Evolutionary conservation across 2,797 vertebrate genomes (phyloP), one percentile per base, ranked within the genome.

Genomic region (Taeniopygia guttata): DNA sequence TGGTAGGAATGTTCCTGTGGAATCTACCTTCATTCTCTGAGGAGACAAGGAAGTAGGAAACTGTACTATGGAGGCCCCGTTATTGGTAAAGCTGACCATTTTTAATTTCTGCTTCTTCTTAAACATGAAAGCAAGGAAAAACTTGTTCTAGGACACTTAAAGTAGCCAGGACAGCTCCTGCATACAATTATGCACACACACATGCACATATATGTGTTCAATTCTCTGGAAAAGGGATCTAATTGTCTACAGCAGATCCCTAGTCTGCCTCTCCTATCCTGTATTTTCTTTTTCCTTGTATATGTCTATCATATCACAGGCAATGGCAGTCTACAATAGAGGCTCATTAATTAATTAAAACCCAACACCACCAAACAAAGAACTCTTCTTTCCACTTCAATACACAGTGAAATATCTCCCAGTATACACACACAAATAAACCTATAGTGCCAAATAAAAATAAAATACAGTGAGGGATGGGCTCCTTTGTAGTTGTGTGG

Each of bases 151-250:
- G 49, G 21, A 79, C 14, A 43, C 32, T 69, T 82, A 54, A 86
- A 89, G 27, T 20, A 81, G 4, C 11, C 26, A 64, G 0, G 0
- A 48, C 6, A 30, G 46, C 9, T 66, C 26, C 26, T 74, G 22
- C 1, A 1, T 49, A 29, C 9, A 38, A 10, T 73, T 84, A 73
- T 16, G 13, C 8, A 49, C 5, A 46, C 2, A 29, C 11, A 52
- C 5, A 23, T 5, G 5, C 13, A 69, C 3, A 8, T 19, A 17
- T 7, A 54, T 10, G 25, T 73, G 19, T 23, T 68, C 36, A 48
- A 25, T 63, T 63, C n/a, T 60, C 21, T 42, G 49, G 40, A 70
- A 66, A 62, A 87, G 6, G 42, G 26, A 55, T 34, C 1, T 80
- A 45, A 40, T 84, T 73, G 36, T 70, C 68, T 51, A 6, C 30